Evolutionary conservation across 92 coral and sea anemone genomes (phyloP), one percentile per base, ranked within the genome.

Genomic region (Phenganax subtilis): DNA sequence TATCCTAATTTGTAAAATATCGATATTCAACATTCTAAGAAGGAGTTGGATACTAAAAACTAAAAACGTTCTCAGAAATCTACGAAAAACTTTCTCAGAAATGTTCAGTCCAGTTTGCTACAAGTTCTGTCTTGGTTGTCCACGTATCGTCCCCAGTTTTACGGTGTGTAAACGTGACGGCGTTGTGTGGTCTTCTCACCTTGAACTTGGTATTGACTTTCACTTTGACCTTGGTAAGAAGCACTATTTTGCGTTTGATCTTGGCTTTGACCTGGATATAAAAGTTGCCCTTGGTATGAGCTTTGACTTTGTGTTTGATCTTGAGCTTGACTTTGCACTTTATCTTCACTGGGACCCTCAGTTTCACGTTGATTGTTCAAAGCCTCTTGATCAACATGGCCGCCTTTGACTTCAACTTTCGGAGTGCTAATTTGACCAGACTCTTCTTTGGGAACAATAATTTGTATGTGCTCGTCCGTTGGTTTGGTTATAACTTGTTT

Each of bases 381-480:
- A 54, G 67, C 74, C 57, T 79, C 83, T 51, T 63, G 73, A 47
- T 79, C 83, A 31, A 79, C 51, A 79, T 79, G 83, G 8, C 83
- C 83, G 0, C 83, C 83, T 47, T 62, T 79, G 74, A 79, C 83
- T 27, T 79, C 83, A 14, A 94, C 98, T 75, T 90, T 91, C 0
- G 98, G 98, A 15, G 89, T 91, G 65, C 72, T 85, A 59, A 89
- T 82, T 72, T 62, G 87, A 76, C 87, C 71, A 14, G 89, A 65
- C 6, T 96, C 98, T 70, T 87, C 89, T 80, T 89, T 90, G 0
- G 98, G 98, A 10, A 94, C 90, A 71, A 92, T 93, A 17, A 94
- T 90, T 81, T 94, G 97, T 44, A 94, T 94, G 57, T 89, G 88
- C 84, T 94, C 98, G 25, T 92, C 88, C 88, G 92, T 88, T 8